Evolutionary conservation across 2,797 vertebrate genomes (phyloP), one percentile per base, ranked within the genome.

Genomic region (Poecilia wingei): DNA sequence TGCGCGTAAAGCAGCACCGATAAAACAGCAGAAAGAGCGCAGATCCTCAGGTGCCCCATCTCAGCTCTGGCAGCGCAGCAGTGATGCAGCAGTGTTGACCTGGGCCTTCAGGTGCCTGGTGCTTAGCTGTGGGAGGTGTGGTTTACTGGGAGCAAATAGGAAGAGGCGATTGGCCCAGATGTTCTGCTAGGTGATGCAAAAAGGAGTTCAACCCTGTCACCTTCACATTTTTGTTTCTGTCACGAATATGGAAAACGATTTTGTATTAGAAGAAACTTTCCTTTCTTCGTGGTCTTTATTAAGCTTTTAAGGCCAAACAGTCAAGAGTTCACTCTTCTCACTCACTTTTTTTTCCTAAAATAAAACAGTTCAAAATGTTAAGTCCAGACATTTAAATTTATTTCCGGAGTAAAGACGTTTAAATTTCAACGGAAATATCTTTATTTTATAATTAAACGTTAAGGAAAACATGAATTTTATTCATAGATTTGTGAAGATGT

Each of bases 1-100:
- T 43, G 84, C 4, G 80, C 76, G 0, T 92, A 61, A 68, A 95
- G 80, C 41, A 94, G 79, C 88, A 84, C 82, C 25, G 93, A 77
- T 1, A 88, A 16, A 41, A 92, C 31, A 43, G 55, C 33, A 39
- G 59, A 69, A 47, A 9, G 64, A 64, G 61, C 12, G 20, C 22
- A 8, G 76, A 3, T 79, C 0, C 7, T 10, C 51, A 7, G 73
- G 68, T 75, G 82, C 10, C 79, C 79, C 94, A 93, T 93, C 70
- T 66, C 90, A 31, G 76, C 86, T 59, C 74, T 66, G 81, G 82
- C 76, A 51, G 76, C 1, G 79, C 13, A 79, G 45, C 59, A 86
- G 80, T 90, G 85, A 92, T 39, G 88, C 69, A 79, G 78, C 20
- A 39, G 28, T 16, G n/a, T 1, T 46, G 55, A 86, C 82, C 85